phyloP scores from a whole-genome alignment of 1,140 invertebrate species.

The Calliphora vicina region DNA sequence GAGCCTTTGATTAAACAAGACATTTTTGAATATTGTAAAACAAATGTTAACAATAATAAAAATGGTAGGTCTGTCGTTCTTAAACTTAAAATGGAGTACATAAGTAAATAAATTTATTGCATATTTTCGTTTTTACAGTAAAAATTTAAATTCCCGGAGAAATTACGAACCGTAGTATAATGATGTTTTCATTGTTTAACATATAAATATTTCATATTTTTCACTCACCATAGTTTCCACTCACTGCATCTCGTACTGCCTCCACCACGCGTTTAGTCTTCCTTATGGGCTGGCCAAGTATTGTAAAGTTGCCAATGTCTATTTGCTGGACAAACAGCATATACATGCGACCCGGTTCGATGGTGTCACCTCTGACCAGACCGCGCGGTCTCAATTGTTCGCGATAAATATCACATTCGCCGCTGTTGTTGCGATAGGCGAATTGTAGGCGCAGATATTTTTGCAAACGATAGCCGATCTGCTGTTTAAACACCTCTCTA shows the following conservation, averaged over 20 bases:
- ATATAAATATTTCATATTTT: slow-evolving; percentile 27
- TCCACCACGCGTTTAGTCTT: slow-evolving; percentile 67
- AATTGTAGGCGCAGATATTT: slow-evolving; percentile 56
- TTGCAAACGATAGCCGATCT: slow-evolving; percentile 63
- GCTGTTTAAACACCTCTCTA: slow-evolving; percentile 70
- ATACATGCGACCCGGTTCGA: slow-evolving; percentile 71
- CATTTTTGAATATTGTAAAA: no score
- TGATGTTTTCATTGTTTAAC: no score
- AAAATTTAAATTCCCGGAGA: no score
- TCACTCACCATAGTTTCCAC: slow-evolving; percentile 70
- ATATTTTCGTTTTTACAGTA: no score
- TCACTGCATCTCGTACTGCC: slow-evolving; percentile 65
- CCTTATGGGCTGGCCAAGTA: slow-evolving; percentile 70
- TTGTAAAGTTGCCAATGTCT: slow-evolving; percentile 72
- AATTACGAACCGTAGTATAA: no score
- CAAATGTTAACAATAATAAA: no score
- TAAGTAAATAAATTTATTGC: no score
- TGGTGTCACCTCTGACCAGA: slow-evolving; percentile 67
- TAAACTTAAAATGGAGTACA: no score
- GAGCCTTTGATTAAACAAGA: no score
- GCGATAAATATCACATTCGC: slow-evolving; percentile 61
- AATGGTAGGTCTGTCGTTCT: no score
- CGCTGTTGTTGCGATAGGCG: slow-evolving; percentile 53
- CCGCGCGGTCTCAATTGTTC: slow-evolving; percentile 57
- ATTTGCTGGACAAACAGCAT: slow-evolving; percentile 73